Percentiles rank a stretch among this genome's conserved stretches.
Evolutionary conservation across 2,888 invertebrate species (phyloP).

Genomic region (Mythimna pallens): DNA sequence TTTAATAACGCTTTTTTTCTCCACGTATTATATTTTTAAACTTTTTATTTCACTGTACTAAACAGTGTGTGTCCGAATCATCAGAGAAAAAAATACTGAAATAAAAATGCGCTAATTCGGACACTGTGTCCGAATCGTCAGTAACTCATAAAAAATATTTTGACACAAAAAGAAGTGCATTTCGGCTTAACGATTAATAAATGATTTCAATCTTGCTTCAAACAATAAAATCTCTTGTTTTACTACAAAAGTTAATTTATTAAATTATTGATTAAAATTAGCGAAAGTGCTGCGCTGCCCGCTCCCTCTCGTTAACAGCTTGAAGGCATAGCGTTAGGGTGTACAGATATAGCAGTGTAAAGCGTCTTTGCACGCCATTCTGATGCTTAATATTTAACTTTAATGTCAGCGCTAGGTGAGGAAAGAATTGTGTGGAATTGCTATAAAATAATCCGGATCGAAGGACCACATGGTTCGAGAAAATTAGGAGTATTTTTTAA

Average conservation of each 20-base stretch:
- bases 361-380: slow-evolving; percentile 52
- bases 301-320: slow-evolving; percentile 39
- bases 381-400: slow-evolving; percentile 58
- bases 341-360: slow-evolving; percentile 45
- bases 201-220: not conserved
- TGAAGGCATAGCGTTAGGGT: slow-evolving; percentile 46
- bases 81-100: no score
- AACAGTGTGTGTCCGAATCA: no score
- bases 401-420: slow-evolving; percentile 46
- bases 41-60: no score
- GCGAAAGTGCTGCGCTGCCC: slow-evolving; percentile 16
- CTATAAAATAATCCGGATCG: not conserved
- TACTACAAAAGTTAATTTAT: slow-evolving; percentile 21
- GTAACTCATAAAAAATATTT: no score
- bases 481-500: no score
- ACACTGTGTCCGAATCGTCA: no score
- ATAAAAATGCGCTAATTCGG: no score
- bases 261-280: slow-evolving; percentile 45
- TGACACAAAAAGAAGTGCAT: no score
- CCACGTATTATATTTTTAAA: no score
- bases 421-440: slow-evolving; percentile 47
- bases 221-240: not conserved
- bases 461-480: no score
- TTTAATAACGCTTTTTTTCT: no score
- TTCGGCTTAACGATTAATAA: not conserved